Conservation (phyloP, 1,140 invertebrate species). For the Ganaspis sp. region DNA sequence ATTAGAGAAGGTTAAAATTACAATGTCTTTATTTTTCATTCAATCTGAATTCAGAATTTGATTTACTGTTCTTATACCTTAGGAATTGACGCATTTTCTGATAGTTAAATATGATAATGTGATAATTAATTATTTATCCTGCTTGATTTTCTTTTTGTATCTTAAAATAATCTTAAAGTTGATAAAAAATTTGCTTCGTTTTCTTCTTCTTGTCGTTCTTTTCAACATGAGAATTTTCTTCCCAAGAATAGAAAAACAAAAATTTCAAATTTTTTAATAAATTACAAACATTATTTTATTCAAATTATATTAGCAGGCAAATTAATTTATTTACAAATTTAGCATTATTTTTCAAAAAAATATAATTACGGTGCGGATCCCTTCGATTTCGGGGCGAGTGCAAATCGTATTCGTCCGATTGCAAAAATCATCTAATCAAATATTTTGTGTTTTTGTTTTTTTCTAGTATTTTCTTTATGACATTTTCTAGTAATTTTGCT, state of each 20-base stretch:
- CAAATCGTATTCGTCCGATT: too few species aligned
- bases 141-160: background rate
- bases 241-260: too few species aligned
- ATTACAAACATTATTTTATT: background rate
- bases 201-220: too few species aligned
- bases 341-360: too few species aligned
- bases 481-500: too few species aligned
- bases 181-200: background rate
- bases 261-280: background rate
- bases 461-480: too few species aligned
- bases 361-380: too few species aligned
- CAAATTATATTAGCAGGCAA: too few species aligned
- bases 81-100: background rate
- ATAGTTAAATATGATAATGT: background rate
- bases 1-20: conserved; percentile 6
- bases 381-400: too few species aligned
- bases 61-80: background rate
- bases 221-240: too few species aligned
- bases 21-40: conserved; percentile 11
- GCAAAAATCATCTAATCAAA: too few species aligned
- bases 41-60: background rate
- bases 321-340: background rate
- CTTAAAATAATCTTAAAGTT: background rate
- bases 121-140: background rate
- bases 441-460: too few species aligned